Percentiles rank a stretch among this genome's conserved stretches.
Conservation (phyloP, 2,888 invertebrate genomes). For the Cheilosia variabilis region DNA sequence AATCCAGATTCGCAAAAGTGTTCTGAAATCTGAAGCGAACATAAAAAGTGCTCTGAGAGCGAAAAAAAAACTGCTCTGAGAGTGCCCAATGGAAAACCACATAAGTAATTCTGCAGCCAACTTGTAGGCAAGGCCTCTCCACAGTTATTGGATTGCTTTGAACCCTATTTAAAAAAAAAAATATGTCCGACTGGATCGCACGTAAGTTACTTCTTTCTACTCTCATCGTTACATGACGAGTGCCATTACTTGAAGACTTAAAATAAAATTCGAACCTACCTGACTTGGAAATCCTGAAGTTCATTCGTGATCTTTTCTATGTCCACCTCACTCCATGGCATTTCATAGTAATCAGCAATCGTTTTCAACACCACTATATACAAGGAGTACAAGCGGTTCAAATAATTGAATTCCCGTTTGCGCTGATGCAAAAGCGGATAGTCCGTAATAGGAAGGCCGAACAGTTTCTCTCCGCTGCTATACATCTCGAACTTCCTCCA, state of each 20-base stretch:
- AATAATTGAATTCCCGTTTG: conserved; percentile 92
- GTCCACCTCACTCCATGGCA: conserved; percentile 93
- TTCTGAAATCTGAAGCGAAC: too few relatives aligned
- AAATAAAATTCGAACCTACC: conserved; percentile 83
- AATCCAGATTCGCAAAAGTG: too few relatives aligned
- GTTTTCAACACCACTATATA: conserved; percentile 94
- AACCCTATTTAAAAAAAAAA: too few relatives aligned
- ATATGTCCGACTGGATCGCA: too few relatives aligned
- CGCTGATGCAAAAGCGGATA: conserved; percentile 91
- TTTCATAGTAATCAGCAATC: conserved; percentile 93
- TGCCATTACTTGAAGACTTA: background rate
- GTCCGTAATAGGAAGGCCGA: conserved; percentile 92
- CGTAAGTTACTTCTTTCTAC: too few relatives aligned
- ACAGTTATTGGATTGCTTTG: too few relatives aligned
- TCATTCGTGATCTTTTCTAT: conserved; percentile 92
- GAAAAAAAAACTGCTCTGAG: too few relatives aligned
- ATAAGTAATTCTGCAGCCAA: too few relatives aligned
- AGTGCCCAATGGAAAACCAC: too few relatives aligned
- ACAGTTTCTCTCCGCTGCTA: conserved; percentile 92
- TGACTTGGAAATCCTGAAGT: conserved; percentile 92
- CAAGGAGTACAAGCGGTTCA: conserved; percentile 91
- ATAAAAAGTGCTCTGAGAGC: too few relatives aligned
- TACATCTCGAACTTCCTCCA: conserved; percentile 93
- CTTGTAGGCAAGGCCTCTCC: too few relatives aligned
- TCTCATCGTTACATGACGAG: too few relatives aligned